phyloP scores from a whole-genome alignment of 53 echinoderm and acorn worm genomes.

The Hippasteria phrygiana region DNA sequence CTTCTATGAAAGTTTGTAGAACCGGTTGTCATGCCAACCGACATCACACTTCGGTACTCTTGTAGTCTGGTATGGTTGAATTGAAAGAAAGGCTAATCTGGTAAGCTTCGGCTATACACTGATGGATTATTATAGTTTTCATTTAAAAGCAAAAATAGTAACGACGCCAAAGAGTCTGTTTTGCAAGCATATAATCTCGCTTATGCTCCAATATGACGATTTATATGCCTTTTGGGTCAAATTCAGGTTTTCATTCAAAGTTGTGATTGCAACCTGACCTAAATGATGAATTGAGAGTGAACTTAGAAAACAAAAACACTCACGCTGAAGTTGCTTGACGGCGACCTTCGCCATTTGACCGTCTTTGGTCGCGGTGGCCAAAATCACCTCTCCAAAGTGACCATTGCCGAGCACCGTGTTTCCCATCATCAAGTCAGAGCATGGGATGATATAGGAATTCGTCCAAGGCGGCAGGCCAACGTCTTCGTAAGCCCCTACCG shows the following conservation, averaged over 20 bases:
- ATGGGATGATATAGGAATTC: background rate
- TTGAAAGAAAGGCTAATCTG: no score
- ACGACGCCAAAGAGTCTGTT: no score
- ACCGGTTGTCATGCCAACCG: no score
- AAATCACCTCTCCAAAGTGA: slow-evolving; percentile 22
- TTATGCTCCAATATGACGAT: no score
- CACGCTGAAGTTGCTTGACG: background rate
- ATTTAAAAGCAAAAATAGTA: no score
- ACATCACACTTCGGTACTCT: no score
- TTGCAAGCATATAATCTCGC: no score
- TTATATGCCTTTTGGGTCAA: background rate
- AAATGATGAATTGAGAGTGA: background rate
- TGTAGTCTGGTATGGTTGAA: no score
- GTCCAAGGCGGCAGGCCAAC: slow-evolving; percentile 14
- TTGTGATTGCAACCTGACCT: background rate
- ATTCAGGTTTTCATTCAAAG: background rate
- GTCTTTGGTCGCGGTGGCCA: background rate
- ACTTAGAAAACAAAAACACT: background rate
- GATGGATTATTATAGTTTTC: no score
- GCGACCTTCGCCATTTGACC: background rate
- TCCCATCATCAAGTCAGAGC: background rate
- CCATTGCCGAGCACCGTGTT: slow-evolving; percentile 24
- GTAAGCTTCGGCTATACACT: no score
- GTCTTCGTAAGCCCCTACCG: background rate
- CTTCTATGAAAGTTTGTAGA: no score